Evolutionary conservation across 1,140 invertebrate species (phyloP).

Genomic region (Wiebesia pumilae): DNA sequence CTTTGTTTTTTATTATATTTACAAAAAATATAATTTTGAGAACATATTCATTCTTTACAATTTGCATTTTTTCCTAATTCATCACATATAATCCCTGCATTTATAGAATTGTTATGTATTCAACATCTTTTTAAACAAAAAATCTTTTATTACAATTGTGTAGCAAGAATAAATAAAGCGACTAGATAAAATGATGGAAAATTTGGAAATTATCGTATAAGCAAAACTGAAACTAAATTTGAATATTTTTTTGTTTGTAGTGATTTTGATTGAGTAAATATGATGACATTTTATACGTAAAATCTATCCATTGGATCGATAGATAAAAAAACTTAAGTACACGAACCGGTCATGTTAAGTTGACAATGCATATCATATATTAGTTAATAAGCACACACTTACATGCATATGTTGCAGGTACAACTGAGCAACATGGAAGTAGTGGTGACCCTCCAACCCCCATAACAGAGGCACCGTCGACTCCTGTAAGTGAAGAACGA

Average conservation of each 20-base stretch:
- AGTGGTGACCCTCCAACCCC: slow-evolving; percentile 70
- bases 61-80: too few relatives aligned
- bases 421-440: slow-evolving; percentile 67
- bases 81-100: not conserved
- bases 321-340: too few relatives aligned
- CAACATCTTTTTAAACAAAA: too few relatives aligned
- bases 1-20: too few relatives aligned
- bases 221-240: not conserved
- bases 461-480: slow-evolving; percentile 71
- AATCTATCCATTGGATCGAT: not conserved
- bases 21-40: too few relatives aligned
- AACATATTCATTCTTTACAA: not conserved
- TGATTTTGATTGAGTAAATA: not conserved
- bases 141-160: too few relatives aligned
- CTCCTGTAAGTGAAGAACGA: slow-evolving; percentile 67
- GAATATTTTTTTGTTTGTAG: too few relatives aligned
- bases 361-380: not conserved
- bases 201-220: not conserved
- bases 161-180: too few relatives aligned
- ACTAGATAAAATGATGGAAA: too few relatives aligned
- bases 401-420: slow-evolving; percentile 57
- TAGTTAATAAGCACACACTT: not conserved
- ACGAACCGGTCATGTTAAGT: too few relatives aligned
- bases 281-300: not conserved
- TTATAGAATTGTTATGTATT: not conserved